Evolutionary conservation across 2,113 vertebrate genomes (phyloP), one percentile per base, ranked within the genome.

Genomic region (Phrynocephalus versicolor): DNA sequence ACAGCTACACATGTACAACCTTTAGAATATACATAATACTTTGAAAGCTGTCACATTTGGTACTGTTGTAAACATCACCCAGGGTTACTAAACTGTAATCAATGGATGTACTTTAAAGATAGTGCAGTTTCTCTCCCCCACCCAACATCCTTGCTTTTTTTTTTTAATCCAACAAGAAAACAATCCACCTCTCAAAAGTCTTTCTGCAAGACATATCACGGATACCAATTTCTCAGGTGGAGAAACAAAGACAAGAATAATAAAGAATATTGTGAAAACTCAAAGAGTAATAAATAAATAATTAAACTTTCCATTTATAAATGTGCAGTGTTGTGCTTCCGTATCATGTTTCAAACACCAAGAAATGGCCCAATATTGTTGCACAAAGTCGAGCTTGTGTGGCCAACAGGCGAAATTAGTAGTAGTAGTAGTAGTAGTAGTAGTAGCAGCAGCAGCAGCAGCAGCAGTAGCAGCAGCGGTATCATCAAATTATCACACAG

Each of bases 11-110:
- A 94, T 90, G 95, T 93, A 90, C 90, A 93, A 91, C 92, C 88
- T 89, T 87, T 85, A 92, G 95, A 95, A 96, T 95, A 95, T 89
- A 95, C 94, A 95, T 95, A 95, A 95, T 94, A 92, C 94, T 96
- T 96, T 96, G 95, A 96, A 95, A 96, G 95, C 95, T 96, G 96
- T 96, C 96, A 95, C 93, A 90, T 95, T 95, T 91, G 41, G 94
- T 95, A 94, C 92, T 88, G 86, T 92, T 95, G 95, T 96, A 96
- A 96, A 97, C 94, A 96, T 96, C 95, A 95, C 81, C 89, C 90
- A 95, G 89, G 67, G 94, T 96, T 94, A 93, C 92, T 91, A 94
- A 94, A 94, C 86, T 90, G 83, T 94, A 96, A 89, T 87, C 88
- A 94, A 87, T 93, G 83, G 87, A 91, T 90, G 91, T 89, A 88